Evolutionary conservation across 2,888 invertebrate genomes (phyloP), one percentile per base, ranked within the genome.

Genomic region (Clepsis dumicolana): DNA sequence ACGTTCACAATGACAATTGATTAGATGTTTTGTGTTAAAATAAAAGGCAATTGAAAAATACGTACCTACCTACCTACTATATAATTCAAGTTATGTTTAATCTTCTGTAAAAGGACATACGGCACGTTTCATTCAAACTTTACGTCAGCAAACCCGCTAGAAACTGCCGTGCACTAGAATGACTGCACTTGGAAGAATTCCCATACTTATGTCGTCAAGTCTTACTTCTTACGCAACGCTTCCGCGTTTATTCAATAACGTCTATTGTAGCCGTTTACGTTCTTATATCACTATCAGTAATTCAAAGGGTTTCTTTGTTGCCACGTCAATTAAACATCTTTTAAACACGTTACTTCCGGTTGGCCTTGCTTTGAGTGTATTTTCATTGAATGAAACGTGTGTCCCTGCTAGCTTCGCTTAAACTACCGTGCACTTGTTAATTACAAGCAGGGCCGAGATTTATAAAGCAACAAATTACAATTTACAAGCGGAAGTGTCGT

Each of bases 111-210:
- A 24, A 52, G 27, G n/a, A 27, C 48, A 12, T 21, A 59, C 25
- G 7, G 14, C 7, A n/a, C 7, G 27, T 52, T 65, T 75, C 72
- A 78, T 78, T 79, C 72, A 77, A 64, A 64, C 71, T 57, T 80
- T 74, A 73, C 82, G 80, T 84, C 80, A 80, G 32, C n/a, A 18
- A 35, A 70, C 70, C 69, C 70, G 74, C 74, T 72, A 77, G 69
- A 60, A 71, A 68, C 71, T 70, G 73, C 75, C 70, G 70, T 71
- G 75, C 67, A 71, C 77, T 65, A 78, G 74, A 82, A 79, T 81
- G 81, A 75, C 75, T 72, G 77, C 80, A 81, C 75, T 84, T 79
- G 74, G 83, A 80, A 61, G 84, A 73, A 76, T 85, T 87, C 84
- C 73, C 73, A 74, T 74, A 70, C 53, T 64, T 66, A 71, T 80